These are phyloP conservation scores for Heteromyza rotundicornis DNA, from an alignment of 2,888 invertebrate genomes.

Conservation along the genomic window DNA sequence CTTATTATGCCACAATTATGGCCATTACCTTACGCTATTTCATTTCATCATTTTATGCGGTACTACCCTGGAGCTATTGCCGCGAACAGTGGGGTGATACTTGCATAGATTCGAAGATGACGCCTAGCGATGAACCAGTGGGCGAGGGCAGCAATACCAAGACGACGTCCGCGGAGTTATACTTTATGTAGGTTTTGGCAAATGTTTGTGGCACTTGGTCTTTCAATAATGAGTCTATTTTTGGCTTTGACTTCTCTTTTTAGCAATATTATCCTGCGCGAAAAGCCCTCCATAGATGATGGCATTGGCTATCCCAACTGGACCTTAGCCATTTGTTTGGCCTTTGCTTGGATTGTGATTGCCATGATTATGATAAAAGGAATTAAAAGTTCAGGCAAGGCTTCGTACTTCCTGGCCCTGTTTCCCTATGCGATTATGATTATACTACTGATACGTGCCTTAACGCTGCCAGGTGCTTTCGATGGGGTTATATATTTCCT, in stretches of 20 bases:
- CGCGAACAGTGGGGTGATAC: constrained; percentile 64
- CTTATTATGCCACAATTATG: constrained; percentile 74
- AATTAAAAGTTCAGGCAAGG: constrained; percentile 69
- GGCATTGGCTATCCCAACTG: constrained; percentile 67
- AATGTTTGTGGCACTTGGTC: too few species aligned
- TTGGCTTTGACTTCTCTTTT: constrained; percentile 13
- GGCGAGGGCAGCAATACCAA: too few species aligned
- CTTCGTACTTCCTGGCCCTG: constrained; percentile 74
- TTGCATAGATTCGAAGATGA: constrained; percentile 49
- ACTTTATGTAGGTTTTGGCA: constrained; percentile 59
- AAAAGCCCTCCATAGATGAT: constrained; percentile 64
- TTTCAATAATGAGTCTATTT: too few species aligned
- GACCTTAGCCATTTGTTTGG: constrained; percentile 65
- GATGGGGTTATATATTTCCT: constrained; percentile 72
- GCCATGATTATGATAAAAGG: constrained; percentile 66
- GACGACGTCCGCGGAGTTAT: constrained; percentile 61
- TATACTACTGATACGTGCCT: constrained; percentile 67
- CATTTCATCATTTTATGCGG: constrained; percentile 67
- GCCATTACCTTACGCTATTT: constrained; percentile 71
- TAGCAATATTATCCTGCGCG: constrained; percentile 65
- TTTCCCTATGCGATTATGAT: constrained; percentile 71
- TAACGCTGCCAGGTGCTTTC: constrained; percentile 68
- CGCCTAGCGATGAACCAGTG: constrained; percentile 12
- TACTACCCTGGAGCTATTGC: constrained; percentile 71
- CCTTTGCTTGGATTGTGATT: constrained; percentile 66